Evolutionary conservation across 37 sponge, comb jelly and placozoan species (phyloP), one percentile per base, ranked within the genome.

Genomic region (Chondrilla cf. caribensis): DNA sequence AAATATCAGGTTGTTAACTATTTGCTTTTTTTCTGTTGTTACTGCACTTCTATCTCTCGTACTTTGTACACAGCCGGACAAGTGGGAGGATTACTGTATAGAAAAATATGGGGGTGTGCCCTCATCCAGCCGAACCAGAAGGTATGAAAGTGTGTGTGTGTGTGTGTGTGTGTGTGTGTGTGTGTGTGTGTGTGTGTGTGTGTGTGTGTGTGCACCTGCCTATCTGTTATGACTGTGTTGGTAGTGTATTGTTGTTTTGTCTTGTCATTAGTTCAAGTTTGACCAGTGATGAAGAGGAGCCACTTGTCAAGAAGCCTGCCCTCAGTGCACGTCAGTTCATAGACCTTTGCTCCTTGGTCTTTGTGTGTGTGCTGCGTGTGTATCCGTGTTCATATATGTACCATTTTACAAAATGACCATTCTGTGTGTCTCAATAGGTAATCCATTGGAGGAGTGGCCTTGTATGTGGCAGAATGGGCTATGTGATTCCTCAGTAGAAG

Each of bases 381-480:
- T n/a, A n/a, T n/a, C n/a, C n/a, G n/a, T n/a, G n/a, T n/a, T n/a
- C n/a, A n/a, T n/a, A n/a, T n/a, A n/a, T n/a, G n/a, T n/a, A n/a
- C n/a, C n/a, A n/a, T n/a, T n/a, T n/a, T n/a, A n/a, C n/a, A n/a
- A n/a, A n/a, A n/a, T n/a, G n/a, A n/a, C n/a, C n/a, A n/a, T n/a
- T n/a, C n/a, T n/a, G n/a, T n/a, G n/a, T n/a, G n/a, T 47, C 6
- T 47, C 11, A 11, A 62, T 6, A 8, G 76, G 29, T 40, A n/a
- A 42, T 25, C 76, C 76, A 21, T 39, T 73, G 43, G 25, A 40
- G 44, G 76, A 37, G 21, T 73, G 76, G 76, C 76, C 76, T 3
- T 37, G 38, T 0, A 18, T 95, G 58, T 95, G 95, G 95, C 86
- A 89, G n/a, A 77, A 62, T 18, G 85, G 88, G 60, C 59, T 62